Conservation (phyloP, 2,113 vertebrate genomes). For the Vimba vimba region DNA sequence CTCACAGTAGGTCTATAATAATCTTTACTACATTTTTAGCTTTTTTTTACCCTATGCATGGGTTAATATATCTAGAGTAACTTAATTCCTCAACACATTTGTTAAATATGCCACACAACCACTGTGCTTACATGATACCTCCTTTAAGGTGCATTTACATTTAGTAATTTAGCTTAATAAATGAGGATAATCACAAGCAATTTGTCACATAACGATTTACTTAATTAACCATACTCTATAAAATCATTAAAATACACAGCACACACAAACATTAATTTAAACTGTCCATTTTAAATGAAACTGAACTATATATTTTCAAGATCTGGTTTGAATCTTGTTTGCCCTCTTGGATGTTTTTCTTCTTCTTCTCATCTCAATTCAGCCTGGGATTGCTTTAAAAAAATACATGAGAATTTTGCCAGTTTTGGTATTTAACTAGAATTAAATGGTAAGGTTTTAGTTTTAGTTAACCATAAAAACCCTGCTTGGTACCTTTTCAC, state of each 20-base stretch:
- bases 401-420: neutral
- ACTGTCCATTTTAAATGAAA: neutral
- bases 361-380: neutral
- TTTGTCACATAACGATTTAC: neutral
- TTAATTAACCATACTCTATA: neutral
- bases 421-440: neutral
- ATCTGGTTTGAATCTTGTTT: too few relatives aligned
- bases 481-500: neutral
- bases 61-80: neutral
- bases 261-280: neutral
- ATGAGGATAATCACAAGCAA: neutral
- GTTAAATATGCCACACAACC: neutral
- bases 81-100: neutral
- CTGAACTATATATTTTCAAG: neutral
- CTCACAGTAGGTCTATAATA: too few relatives aligned
- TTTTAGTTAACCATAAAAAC: too few relatives aligned
- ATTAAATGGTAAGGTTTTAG: too few relatives aligned
- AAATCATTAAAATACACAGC: neutral
- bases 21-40: neutral
- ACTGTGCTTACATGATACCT: neutral
- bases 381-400: neutral
- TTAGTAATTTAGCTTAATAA: neutral
- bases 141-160: neutral
- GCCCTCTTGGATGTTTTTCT: neutral
- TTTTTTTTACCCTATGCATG: neutral